Evolutionary conservation across 2,113 vertebrate species (phyloP), one percentile per base, ranked within the genome.

Genomic region (Recurvirostra avosetta): DNA sequence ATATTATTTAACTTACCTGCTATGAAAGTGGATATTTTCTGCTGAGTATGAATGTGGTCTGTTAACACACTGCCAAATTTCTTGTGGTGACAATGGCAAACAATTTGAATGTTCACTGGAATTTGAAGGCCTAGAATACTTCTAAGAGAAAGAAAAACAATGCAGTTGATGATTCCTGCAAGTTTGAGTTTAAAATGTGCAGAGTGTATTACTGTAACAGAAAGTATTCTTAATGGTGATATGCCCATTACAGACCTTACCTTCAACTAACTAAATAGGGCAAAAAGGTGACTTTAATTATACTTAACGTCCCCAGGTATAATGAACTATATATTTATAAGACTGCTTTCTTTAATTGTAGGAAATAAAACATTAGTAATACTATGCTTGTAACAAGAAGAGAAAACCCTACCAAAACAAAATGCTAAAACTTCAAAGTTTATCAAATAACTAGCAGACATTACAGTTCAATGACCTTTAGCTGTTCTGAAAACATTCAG

Each of bases 341-440:
- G 71, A 72, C 7, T 63, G 12, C 10, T 90, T 92, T 86, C 17
- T 97, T 53, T 87, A 96, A 81, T 22, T 55, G 27, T 67, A 58
- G 83, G 55, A 82, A 94, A 94, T 71, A 97, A 93, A 76, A 55
- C 63, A 91, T 91, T 87, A 95, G 52, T 32, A 95, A 94, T 93
- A 85, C 41, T 77, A 83, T 23, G 58, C 78, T 94, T 90, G 70
- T 70, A 97, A 77, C 30, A 94, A 95, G 91, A 92, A 97, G 78
- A 92, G 63, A 96, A 96, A 96, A 76, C 34, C 53, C 38, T 91
- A 94, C 41, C 56, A 96, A 97, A 94, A 96, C 77, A 93, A 94
- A 91, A 97, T 95, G 90, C 72, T 72, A 95, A 95, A 98, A 97
- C 97, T 98, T 98, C 98, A 97, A 98, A 98, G 97, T 98, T 98